A percentile compares a stretch with the other conserved stretches of the same genome.
phyloP scores from a whole-genome alignment of 2,888 invertebrate genomes.

The Stenchaetothrips biformis region DNA sequence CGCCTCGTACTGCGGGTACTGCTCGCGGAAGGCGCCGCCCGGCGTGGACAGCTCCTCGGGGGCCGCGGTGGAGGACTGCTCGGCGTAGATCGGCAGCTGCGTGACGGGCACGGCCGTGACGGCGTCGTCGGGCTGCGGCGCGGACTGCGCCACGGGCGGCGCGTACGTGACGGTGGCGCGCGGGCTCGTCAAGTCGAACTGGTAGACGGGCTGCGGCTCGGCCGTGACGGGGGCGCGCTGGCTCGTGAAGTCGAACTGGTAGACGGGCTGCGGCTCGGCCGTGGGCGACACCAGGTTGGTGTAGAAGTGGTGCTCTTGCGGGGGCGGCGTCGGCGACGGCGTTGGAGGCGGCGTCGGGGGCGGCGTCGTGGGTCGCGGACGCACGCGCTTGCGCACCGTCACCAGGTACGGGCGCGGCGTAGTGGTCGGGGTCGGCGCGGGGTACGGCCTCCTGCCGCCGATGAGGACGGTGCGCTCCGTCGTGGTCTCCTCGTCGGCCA shows the following conservation, averaged over 20 bases:
- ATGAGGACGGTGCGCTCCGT: slow-evolving; percentile 25
- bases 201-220: slow-evolving; percentile 30
- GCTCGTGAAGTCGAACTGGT: slow-evolving; percentile 45
- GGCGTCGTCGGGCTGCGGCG: slow-evolving; percentile 33
- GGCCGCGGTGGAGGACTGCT: neutral
- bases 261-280: slow-evolving; percentile 42
- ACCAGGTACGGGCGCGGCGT: slow-evolving; percentile 27
- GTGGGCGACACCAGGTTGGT: slow-evolving; percentile 48
- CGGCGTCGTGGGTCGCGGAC: slow-evolving; percentile 42
- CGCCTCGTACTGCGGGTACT: slow-evolving; percentile 20
- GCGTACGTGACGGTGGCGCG: neutral
- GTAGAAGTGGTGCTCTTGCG: slow-evolving; percentile 41
- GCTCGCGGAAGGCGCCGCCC: neutral
- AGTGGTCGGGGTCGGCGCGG: slow-evolving; percentile 14
- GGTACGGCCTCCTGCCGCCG: neutral
- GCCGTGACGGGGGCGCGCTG: slow-evolving; percentile 32
- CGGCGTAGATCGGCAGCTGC: slow-evolving; percentile 15
- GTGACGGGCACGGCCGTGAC: slow-evolving; percentile 35
- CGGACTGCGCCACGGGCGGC: slow-evolving; percentile 27
- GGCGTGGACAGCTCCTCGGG: neutral
- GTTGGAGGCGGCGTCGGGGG: slow-evolving; percentile 49
- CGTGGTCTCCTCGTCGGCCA: slow-evolving; percentile 27
- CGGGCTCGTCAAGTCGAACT: slow-evolving; percentile 31
- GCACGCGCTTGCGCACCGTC: slow-evolving; percentile 16
- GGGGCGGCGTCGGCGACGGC: slow-evolving; percentile 41